Evolutionary conservation across 2,888 invertebrate genomes (phyloP).

Genomic region (Coremacera marginata): DNA sequence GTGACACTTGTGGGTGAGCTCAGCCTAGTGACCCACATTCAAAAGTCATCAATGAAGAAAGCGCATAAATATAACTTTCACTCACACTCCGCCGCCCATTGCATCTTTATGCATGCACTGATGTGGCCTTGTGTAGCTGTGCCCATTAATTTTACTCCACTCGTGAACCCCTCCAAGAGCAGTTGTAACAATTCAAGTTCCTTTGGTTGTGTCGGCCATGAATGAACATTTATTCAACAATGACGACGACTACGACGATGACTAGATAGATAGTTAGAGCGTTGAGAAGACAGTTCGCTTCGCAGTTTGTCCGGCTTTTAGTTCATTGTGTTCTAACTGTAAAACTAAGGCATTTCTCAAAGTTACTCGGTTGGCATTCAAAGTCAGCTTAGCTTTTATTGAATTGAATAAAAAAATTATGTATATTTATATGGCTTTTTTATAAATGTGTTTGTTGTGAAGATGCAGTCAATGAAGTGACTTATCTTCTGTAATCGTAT

Average conservation of each 20-base stretch:
- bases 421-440: too few relatives aligned
- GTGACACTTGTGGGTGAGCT: neutral
- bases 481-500: too few relatives aligned
- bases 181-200: neutral
- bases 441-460: too few relatives aligned
- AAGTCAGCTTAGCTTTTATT: too few relatives aligned
- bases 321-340: too few relatives aligned
- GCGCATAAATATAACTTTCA: constrained; percentile 7
- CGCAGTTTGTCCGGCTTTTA: too few relatives aligned
- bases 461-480: too few relatives aligned
- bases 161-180: neutral
- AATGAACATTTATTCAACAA: neutral
- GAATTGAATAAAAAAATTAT: too few relatives aligned
- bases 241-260: neutral
- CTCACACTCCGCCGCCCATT: neutral
- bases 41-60: constrained; percentile 25
- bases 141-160: neutral
- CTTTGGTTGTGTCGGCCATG: neutral
- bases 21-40: constrained; percentile 23
- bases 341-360: too few relatives aligned
- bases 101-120: neutral
- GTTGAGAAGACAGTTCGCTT: too few relatives aligned
- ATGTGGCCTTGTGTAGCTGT: neutral
- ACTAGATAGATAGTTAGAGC: too few relatives aligned
- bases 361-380: too few relatives aligned